Conservation (phyloP, 2,888 invertebrate genomes). For the Melanotus villosus region DNA sequence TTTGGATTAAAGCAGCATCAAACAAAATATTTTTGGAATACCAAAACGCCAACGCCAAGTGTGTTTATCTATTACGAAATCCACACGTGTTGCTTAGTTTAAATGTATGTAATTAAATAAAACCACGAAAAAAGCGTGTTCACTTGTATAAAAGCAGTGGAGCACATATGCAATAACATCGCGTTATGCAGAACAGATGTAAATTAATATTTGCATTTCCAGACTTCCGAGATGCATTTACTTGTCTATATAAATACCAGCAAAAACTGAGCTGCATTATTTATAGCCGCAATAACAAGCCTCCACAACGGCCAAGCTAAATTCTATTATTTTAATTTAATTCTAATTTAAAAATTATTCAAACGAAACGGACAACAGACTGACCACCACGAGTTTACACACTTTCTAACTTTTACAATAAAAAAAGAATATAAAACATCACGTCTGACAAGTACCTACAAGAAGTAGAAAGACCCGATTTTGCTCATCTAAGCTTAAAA, state of each 20-base stretch:
- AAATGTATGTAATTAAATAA: conserved; percentile 13
- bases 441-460: too few relatives aligned
- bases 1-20: not conserved
- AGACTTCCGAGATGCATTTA: not conserved
- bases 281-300: too few relatives aligned
- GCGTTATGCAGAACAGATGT: not conserved
- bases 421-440: too few relatives aligned
- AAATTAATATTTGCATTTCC: conserved; percentile 3
- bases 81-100: conserved; percentile 31
- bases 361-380: too few relatives aligned
- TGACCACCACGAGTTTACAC: too few relatives aligned
- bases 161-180: not conserved
- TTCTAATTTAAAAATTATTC: too few relatives aligned
- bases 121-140: conserved; percentile 7
- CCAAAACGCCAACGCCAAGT: not conserved
- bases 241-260: too few relatives aligned
- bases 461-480: too few relatives aligned
- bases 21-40: not conserved
- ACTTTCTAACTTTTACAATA: too few relatives aligned
- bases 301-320: too few relatives aligned
- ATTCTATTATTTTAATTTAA: too few relatives aligned
- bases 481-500: too few relatives aligned
- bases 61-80: conserved; percentile 19
- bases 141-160: conserved; percentile 2
- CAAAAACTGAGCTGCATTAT: not conserved